Percentiles rank a stretch among this genome's conserved stretches.
Conservation (phyloP, 2,888 invertebrate genomes). For the Habroteleia sp. region DNA sequence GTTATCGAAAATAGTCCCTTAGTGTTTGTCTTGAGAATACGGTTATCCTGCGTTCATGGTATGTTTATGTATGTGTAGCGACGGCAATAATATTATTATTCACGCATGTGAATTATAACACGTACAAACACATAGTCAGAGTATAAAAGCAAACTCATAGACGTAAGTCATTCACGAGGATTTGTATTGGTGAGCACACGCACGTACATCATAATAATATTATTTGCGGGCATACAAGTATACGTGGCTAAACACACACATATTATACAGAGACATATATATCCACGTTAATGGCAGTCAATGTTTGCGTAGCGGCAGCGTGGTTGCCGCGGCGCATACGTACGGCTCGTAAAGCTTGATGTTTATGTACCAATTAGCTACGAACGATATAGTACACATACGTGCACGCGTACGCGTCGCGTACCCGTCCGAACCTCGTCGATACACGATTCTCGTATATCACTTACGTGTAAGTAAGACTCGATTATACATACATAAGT, state of each 20-base stretch:
- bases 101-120: conserved; percentile 28
- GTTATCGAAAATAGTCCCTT: conserved; percentile 14
- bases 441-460: conserved; percentile 38
- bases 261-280: conserved; percentile 29
- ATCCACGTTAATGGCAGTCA: conserved; percentile 74
- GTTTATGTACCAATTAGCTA: conserved; percentile 78
- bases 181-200: conserved; percentile 12
- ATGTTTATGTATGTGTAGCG: not conserved
- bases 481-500: conserved; percentile 29
- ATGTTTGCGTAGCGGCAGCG: conserved; percentile 75
- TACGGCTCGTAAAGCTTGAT: conserved; percentile 75
- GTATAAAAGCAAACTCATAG: conserved; percentile 20
- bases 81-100: conserved; percentile 35
- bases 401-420: conserved; percentile 34
- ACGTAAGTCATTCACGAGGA: conserved; percentile 13
- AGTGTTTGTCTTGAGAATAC: conserved; percentile 4
- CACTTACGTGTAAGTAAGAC: conserved; percentile 34
- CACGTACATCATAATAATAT: conserved; percentile 45
- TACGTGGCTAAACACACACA: conserved; percentile 26
- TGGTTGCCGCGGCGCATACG: conserved; percentile 74
- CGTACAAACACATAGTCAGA: not conserved
- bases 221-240: conserved; percentile 34
- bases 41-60: no score
- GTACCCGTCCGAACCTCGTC: conserved; percentile 30
- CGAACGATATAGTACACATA: conserved; percentile 69